Evolutionary conservation across 2,113 vertebrate species (phyloP).

Genomic region (Melanerpes aurifrons): DNA sequence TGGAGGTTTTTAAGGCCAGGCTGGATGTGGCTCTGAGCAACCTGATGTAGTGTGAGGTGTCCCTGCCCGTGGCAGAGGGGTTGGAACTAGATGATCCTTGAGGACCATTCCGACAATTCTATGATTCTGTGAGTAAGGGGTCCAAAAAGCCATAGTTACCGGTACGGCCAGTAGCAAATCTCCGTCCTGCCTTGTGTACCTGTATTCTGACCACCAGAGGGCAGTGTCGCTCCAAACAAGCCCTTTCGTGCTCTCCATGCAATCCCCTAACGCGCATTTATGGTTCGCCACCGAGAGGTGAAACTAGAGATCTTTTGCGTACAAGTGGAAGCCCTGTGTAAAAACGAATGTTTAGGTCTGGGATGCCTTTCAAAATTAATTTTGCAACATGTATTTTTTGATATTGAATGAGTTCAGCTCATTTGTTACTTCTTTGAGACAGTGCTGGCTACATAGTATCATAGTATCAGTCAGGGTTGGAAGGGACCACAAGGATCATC

Average conservation of each 20-base stretch:
- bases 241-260: neutral
- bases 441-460: too few species aligned
- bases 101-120: too few species aligned
- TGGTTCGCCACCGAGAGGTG: neutral
- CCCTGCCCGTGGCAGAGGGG: too few species aligned
- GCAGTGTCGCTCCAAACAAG: conserved; percentile 8
- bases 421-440: too few species aligned
- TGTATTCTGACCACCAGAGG: conserved; percentile 31
- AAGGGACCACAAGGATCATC: too few species aligned
- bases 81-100: too few species aligned
- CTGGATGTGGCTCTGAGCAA: too few species aligned
- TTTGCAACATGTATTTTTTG: neutral
- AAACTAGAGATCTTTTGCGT: neutral
- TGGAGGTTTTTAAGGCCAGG: too few species aligned
- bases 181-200: neutral
- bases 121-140: neutral
- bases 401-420: neutral
- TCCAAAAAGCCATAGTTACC: neutral
- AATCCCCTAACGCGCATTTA: accelerated
- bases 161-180: accelerated
- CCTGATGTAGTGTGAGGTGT: too few species aligned
- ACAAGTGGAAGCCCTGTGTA: neutral
- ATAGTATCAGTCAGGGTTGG: too few species aligned
- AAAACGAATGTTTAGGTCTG: neutral
- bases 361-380: neutral